Evolutionary conservation across 2,888 invertebrate species (phyloP).

Genomic region (Drosophila neonasuta): DNA sequence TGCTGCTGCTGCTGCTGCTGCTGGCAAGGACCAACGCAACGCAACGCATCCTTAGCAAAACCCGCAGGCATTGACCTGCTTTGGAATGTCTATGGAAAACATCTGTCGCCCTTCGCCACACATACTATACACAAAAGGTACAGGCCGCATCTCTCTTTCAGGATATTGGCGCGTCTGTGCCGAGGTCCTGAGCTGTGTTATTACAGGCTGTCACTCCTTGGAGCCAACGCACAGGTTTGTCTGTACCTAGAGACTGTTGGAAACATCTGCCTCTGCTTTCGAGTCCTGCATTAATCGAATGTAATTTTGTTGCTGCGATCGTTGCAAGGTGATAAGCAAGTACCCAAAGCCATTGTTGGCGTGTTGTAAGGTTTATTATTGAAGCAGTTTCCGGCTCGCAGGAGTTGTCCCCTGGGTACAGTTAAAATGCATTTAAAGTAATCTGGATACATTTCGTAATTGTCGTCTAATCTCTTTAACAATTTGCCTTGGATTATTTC

Average conservation of each 20-base stretch:
- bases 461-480: slow-evolving; percentile 12
- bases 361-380: slow-evolving; percentile 38
- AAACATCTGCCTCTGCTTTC: slow-evolving; percentile 62
- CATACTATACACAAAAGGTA: slow-evolving; percentile 14
- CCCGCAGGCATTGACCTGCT: slow-evolving; percentile 70
- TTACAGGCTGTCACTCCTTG: slow-evolving; percentile 60
- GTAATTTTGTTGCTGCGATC: slow-evolving; percentile 60
- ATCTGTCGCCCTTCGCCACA: slow-evolving; percentile 49
- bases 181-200: slow-evolving; percentile 34
- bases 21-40: slow-evolving; percentile 66
- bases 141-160: slow-evolving; percentile 41
- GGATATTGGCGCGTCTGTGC: slow-evolving; percentile 57
- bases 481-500: slow-evolving; percentile 23
- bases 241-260: slow-evolving; percentile 17
- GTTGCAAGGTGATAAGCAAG: slow-evolving; percentile 56
- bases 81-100: slow-evolving; percentile 61
- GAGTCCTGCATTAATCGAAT: slow-evolving; percentile 66
- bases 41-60: slow-evolving; percentile 58
- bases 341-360: slow-evolving; percentile 29
- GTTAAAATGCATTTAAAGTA: slow-evolving; percentile 14
- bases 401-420: slow-evolving; percentile 36
- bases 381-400: slow-evolving; percentile 53
- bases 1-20: slow-evolving; percentile 10
- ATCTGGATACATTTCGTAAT: background rate
- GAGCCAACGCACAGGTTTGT: slow-evolving; percentile 68